Percentiles rank a stretch among this genome's conserved stretches.
Conservation (phyloP, 1,140 invertebrate genomes). For the Cryptotermes secundus region DNA sequence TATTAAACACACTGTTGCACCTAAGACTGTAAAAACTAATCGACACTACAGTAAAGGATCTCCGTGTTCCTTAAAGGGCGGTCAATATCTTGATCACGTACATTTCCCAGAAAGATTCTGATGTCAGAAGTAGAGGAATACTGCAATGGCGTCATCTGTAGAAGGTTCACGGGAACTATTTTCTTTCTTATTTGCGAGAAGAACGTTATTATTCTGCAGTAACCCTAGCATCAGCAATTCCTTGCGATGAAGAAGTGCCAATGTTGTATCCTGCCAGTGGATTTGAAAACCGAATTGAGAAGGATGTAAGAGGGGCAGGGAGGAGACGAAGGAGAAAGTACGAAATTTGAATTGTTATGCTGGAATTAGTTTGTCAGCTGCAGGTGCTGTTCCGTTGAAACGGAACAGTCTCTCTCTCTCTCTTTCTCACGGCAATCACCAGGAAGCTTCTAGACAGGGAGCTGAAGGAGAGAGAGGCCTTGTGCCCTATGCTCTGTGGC, state of each 20-base stretch:
- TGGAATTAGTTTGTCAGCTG: constrained; percentile 19
- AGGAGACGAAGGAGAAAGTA: neutral
- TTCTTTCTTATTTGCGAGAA: neutral
- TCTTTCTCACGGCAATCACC: neutral
- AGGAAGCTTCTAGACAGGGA: neutral
- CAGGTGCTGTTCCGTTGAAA: constrained; percentile 10
- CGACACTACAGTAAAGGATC: too few species aligned
- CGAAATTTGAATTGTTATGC: constrained; percentile 15
- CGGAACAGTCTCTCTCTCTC: neutral
- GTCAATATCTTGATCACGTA: too few species aligned
- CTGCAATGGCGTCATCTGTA: neutral
- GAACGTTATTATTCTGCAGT: neutral
- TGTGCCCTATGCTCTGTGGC: neutral
- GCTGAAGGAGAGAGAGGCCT: too few species aligned
- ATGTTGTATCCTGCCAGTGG: neutral
- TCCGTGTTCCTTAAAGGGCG: too few species aligned
- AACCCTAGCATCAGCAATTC: neutral
- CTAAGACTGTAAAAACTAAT: too few species aligned
- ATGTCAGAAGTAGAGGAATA: neutral
- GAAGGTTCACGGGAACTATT: neutral
- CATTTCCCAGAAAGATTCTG: too few species aligned
- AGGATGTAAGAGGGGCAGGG: neutral
- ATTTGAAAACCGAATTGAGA: neutral
- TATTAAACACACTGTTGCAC: too few species aligned
- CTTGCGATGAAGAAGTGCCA: neutral